Conservation (phyloP, 2,888 invertebrate species). For the Beris chalybata region DNA sequence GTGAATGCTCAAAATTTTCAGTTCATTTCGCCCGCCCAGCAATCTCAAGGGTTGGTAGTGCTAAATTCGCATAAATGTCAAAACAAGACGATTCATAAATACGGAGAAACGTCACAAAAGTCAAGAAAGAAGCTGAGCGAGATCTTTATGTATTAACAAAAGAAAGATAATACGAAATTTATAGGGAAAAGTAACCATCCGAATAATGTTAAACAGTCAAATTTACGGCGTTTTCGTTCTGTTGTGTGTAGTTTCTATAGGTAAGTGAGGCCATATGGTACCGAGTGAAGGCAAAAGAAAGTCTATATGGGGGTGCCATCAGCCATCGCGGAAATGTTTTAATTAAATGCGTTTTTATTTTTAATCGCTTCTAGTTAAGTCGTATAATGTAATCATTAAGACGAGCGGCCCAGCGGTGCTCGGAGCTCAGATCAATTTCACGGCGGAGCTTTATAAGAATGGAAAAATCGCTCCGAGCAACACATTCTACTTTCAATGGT, state of each 20-base stretch:
- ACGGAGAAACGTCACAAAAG: slow-evolving; percentile 23
- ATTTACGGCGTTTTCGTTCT: slow-evolving; percentile 13
- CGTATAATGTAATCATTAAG: slow-evolving; percentile 59
- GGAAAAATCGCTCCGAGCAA: slow-evolving; percentile 50
- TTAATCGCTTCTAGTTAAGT: slow-evolving; percentile 39
- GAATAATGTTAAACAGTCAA: slow-evolving; percentile 14
- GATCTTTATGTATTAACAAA: slow-evolving; percentile 1
- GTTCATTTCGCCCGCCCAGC: no score
- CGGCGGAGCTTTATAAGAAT: slow-evolving; percentile 47
- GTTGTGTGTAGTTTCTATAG: not conserved
- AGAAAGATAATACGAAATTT: slow-evolving; percentile 5
- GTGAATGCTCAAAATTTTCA: no score
- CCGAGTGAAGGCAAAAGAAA: not conserved
- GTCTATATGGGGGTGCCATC: not conserved
- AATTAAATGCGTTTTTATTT: not conserved
- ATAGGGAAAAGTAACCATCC: not conserved
- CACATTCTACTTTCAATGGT: slow-evolving; percentile 62
- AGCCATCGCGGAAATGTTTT: not conserved
- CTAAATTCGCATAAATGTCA: slow-evolving; percentile 1
- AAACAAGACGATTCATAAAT: slow-evolving; percentile 11
- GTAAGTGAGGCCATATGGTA: slow-evolving; percentile 1
- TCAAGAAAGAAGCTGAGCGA: not conserved
- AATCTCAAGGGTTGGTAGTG: no score
- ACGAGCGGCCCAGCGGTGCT: slow-evolving; percentile 70
- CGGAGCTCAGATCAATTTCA: slow-evolving; percentile 72